phyloP scores from a whole-genome alignment of 2,797 vertebrate species.

The Propithecus perrieri region DNA sequence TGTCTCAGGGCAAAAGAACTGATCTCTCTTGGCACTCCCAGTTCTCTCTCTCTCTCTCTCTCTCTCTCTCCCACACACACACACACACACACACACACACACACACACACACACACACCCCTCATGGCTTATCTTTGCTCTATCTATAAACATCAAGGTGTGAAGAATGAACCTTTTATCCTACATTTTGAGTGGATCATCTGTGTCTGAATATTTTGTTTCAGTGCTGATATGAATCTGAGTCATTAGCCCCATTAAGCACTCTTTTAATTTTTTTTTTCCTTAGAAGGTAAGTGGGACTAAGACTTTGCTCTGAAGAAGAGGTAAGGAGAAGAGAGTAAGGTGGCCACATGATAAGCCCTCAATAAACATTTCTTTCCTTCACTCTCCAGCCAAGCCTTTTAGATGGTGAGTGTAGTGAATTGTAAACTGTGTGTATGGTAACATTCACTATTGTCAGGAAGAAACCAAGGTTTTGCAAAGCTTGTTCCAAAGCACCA shows the following conservation, averaged over 20 bases:
- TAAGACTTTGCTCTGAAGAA: not conserved
- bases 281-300: slow-evolving; percentile 8
- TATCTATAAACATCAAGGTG: slow-evolving; percentile 15
- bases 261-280: not conserved
- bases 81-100: not conserved
- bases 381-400: not conserved
- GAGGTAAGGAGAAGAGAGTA: not conserved
- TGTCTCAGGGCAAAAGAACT: not conserved
- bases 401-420: not conserved
- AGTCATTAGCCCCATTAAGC: slow-evolving; percentile 46
- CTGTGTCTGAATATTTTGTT: slow-evolving; percentile 49
- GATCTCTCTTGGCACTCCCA: not conserved
- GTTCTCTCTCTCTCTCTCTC: not conserved
- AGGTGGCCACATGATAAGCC: not conserved
- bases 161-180: slow-evolving; percentile 57
- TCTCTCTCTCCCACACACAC: too few relatives aligned
- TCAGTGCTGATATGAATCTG: slow-evolving; percentile 52
- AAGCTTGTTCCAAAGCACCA: not conserved
- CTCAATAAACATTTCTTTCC: slow-evolving; percentile 16
- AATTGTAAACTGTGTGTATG: not conserved
- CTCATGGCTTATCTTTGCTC: not conserved
- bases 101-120: not conserved
- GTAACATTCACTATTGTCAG: not conserved
- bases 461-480: not conserved
- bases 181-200: not conserved